Conservation (phyloP, 1,140 invertebrate genomes). For the Acromyrmex charruanus region DNA sequence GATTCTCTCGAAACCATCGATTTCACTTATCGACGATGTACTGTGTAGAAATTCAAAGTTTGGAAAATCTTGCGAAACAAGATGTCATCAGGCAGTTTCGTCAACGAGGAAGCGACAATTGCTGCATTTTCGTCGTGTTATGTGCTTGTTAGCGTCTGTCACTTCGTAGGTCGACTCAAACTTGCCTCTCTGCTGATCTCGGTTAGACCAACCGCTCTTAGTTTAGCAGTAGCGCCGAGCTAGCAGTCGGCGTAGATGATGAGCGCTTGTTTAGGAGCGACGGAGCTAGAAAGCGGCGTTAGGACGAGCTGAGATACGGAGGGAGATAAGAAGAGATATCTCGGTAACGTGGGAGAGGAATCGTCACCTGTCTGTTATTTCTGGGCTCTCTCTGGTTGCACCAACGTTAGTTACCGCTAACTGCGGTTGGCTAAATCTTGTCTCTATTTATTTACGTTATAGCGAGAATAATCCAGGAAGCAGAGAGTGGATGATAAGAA, state of each 20-base stretch:
- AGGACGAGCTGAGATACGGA: slow-evolving; percentile 15
- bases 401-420: slow-evolving; percentile 42
- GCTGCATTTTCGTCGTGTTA: not conserved
- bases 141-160: slow-evolving; percentile 34
- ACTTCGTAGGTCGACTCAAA: not conserved
- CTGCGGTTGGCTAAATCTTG: slow-evolving; percentile 20
- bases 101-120: not conserved
- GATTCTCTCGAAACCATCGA: not conserved
- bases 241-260: slow-evolving; percentile 67
- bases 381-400: slow-evolving; percentile 41
- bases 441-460: not conserved
- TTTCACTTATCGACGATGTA: not conserved
- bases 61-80: slow-evolving; percentile 13
- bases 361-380: slow-evolving; percentile 35
- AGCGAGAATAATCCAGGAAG: not conserved
- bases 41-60: not conserved
- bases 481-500: not conserved
- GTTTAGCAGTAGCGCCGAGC: slow-evolving; percentile 62
- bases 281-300: slow-evolving; percentile 23
- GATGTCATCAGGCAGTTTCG: not conserved
- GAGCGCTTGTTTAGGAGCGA: slow-evolving; percentile 41
- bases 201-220: slow-evolving; percentile 35
- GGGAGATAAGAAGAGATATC: slow-evolving; percentile 20
- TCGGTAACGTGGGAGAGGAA: not conserved
- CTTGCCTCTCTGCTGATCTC: slow-evolving; percentile 51